Percentiles rank a stretch among this genome's conserved stretches.
These are phyloP conservation scores for Ctenodactylus gundi DNA, from an alignment of 2,113 vertebrate genomes.

Conservation along the genomic window DNA sequence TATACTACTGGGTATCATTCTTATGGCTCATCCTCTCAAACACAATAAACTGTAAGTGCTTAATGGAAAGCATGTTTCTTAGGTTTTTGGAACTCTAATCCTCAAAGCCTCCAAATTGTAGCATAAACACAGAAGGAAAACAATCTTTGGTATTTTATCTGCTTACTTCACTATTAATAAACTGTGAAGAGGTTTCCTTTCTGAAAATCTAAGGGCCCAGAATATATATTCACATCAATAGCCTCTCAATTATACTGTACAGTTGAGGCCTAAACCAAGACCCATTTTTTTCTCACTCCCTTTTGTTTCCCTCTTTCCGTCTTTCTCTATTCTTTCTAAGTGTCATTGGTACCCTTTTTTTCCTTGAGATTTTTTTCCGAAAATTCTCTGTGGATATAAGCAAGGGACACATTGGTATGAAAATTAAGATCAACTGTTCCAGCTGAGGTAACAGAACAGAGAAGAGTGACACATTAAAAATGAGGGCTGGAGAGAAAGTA, in stretches of 20 bases:
- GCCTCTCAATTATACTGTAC: neutral
- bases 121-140: neutral
- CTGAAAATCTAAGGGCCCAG: neutral
- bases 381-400: neutral
- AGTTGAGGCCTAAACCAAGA: neutral
- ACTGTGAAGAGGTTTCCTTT: neutral
- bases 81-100: neutral
- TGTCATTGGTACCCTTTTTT: neutral
- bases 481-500: neutral
- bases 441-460: neutral
- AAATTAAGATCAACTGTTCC: neutral
- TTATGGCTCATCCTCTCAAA: neutral
- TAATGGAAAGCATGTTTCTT: neutral
- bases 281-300: neutral
- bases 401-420: neutral
- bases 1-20: neutral
- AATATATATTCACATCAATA: neutral
- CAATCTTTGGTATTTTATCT: neutral
- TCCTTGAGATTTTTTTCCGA: constrained; percentile 42
- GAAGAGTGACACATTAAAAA: neutral
- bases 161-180: neutral
- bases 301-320: neutral
- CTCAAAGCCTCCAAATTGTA: neutral
- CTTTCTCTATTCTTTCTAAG: neutral
- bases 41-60: neutral